These are phyloP conservation scores for Ridgeia piscesae DNA, from an alignment of 1,140 invertebrate genomes.

Conservation along the genomic window DNA sequence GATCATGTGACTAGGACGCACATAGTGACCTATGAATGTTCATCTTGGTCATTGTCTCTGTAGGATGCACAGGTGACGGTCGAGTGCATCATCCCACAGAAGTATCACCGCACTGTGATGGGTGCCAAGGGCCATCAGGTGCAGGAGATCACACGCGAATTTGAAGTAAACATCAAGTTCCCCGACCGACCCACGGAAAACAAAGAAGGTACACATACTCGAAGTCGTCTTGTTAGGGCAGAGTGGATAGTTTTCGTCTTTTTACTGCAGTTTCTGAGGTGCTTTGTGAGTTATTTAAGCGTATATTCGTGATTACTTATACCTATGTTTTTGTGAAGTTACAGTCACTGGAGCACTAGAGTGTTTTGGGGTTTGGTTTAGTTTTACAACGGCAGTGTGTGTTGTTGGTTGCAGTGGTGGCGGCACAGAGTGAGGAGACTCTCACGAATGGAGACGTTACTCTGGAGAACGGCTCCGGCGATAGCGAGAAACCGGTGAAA, in stretches of 20 bases:
- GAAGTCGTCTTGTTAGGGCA: too few relatives aligned
- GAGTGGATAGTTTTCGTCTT: not conserved
- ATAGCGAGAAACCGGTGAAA: conserved; percentile 27
- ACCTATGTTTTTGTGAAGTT: too few relatives aligned
- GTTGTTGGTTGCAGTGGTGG: not conserved
- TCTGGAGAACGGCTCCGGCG: conserved; percentile 17
- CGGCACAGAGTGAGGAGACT: conserved; percentile 3
- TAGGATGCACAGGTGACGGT: conserved; percentile 55
- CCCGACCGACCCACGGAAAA: conserved; percentile 44
- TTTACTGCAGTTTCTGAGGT: not conserved
- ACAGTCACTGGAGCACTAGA: too few relatives aligned
- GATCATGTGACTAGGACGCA: too few relatives aligned
- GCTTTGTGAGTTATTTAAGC: not conserved
- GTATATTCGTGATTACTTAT: not conserved
- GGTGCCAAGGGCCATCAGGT: conserved; percentile 53
- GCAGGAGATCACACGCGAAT: conserved; percentile 50
- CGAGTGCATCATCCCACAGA: conserved; percentile 54
- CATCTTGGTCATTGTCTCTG: conserved; percentile 18
- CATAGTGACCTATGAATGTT: not conserved
- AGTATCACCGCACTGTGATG: conserved; percentile 57
- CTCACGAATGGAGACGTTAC: conserved; percentile 9
- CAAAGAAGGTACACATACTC: conserved; percentile 9
- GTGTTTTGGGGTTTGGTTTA: too few relatives aligned
- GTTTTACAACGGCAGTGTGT: too few relatives aligned
- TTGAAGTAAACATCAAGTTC: conserved; percentile 57